Evolutionary conservation across 2,113 vertebrate species (phyloP).

Genomic region (Thalassarche chlororhynchos): DNA sequence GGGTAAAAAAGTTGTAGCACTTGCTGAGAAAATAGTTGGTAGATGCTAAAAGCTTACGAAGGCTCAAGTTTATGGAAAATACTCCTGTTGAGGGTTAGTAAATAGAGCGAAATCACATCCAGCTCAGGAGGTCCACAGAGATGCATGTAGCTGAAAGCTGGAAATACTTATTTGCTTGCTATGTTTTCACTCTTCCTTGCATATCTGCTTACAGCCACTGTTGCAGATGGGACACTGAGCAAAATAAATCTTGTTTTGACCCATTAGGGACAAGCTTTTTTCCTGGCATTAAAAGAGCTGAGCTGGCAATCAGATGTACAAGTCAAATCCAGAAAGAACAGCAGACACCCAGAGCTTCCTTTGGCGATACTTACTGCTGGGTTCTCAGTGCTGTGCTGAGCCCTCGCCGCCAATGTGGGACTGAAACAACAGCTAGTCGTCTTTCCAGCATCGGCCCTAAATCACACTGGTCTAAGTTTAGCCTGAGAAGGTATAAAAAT

Average conservation of each 20-base stretch:
- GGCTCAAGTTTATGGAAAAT: neutral
- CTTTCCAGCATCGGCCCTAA: neutral
- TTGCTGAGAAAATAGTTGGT: neutral
- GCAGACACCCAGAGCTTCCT: neutral
- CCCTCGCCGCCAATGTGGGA: fast-evolving
- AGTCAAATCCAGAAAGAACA: neutral
- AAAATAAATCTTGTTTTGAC: neutral
- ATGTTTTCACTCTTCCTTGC: neutral
- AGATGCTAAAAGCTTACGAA: neutral
- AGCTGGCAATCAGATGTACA: neutral
- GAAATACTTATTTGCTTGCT: neutral
- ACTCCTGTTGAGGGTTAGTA: neutral
- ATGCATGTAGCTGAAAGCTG: neutral
- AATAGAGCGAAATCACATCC: neutral
- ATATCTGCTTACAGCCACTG: neutral
- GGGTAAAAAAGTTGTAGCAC: neutral
- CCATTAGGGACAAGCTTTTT: neutral
- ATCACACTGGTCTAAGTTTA: neutral
- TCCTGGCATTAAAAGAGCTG: neutral
- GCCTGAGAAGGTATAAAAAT: neutral
- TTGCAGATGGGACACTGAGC: neutral
- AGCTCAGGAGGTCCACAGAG: neutral
- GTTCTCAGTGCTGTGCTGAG: neutral
- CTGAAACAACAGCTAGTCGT: neutral
- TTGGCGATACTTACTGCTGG: neutral